Conservation (phyloP, 2,888 invertebrate genomes). For the Apotomis betuletana region DNA sequence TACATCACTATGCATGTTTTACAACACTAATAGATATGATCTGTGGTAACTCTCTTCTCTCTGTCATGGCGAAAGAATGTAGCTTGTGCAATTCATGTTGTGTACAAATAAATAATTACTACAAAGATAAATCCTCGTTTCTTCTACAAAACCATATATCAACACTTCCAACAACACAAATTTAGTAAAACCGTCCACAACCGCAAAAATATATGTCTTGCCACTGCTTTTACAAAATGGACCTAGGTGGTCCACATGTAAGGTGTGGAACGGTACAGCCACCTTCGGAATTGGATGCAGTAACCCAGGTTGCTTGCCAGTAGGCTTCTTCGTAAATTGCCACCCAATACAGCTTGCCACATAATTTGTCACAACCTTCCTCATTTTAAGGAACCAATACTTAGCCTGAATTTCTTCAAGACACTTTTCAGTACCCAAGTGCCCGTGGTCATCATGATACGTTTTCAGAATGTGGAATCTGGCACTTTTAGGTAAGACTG, state of each 20-base stretch:
- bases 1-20: too few species aligned
- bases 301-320: slow-evolving; percentile 16
- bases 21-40: too few species aligned
- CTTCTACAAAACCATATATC: too few species aligned
- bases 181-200: slow-evolving; percentile 33
- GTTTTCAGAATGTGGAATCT: slow-evolving; percentile 9
- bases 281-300: slow-evolving; percentile 17
- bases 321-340: slow-evolving; percentile 14
- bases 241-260: slow-evolving; percentile 24
- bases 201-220: slow-evolving; percentile 29
- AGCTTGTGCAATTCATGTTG: too few species aligned
- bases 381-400: slow-evolving; percentile 30
- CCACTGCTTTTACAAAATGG: slow-evolving; percentile 34
- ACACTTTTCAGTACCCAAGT: too few species aligned
- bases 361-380: slow-evolving; percentile 6
- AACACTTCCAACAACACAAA: slow-evolving; percentile 34
- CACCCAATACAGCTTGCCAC: slow-evolving; percentile 11
- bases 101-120: too few species aligned
- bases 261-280: slow-evolving; percentile 5
- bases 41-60: too few species aligned
- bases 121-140: too few species aligned
- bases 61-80: too few species aligned
- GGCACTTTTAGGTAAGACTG: slow-evolving; percentile 8
- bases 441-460: too few species aligned
- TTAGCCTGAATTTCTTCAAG: slow-evolving; percentile 22